Evolutionary conservation across 2,797 vertebrate species (phyloP), one percentile per base, ranked within the genome.

Genomic region (Scolopax bukidnonensis): DNA sequence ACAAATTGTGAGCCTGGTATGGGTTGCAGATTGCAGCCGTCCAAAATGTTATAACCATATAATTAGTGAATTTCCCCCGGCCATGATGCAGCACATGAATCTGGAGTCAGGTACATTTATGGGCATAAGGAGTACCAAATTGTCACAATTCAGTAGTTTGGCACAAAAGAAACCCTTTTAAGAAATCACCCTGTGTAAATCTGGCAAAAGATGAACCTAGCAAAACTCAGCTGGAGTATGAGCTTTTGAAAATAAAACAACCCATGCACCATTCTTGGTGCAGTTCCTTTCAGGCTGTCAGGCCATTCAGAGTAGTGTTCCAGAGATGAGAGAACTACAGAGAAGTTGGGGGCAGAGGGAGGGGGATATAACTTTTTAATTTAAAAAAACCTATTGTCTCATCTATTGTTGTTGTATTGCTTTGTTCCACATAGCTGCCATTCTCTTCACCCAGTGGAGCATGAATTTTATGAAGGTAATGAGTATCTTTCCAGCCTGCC

Each of bases 371-470:
- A 57, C 75, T 91, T 96, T 96, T 95, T 94, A 89, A 93, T 95
- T 93, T 27, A 3, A 78, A 92, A 96, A 89, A 43, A 2, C 1
- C 50, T 74, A 36, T 71, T 91, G 60, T 96, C 95, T 97, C 82
- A 98, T 95, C 81, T 89, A 63, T 68, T 78, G 32, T 94, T 96
- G 36, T 95, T 96, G 40, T 96, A 76, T 88, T 97, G 92, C 97
- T 97, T 92, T 96, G 43, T 97, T 97, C 95, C 95, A 92, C 56
- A 43, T 85, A 99, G 99, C 98, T 99, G 99, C 98, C 99, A 99
- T 97, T 99, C 99, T 95, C 99, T 99, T 92, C 99, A 99, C 90
- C 99, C 98, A 19, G 98, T 98, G 98, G 99, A 99, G 79, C 99
- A 98, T 96, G 99, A 99, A 90, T 99, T 99, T 98, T 99, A 98